Evolutionary conservation across 2,113 vertebrate genomes (phyloP), one percentile per base, ranked within the genome.

Genomic region (Chrysochloris asiatica): DNA sequence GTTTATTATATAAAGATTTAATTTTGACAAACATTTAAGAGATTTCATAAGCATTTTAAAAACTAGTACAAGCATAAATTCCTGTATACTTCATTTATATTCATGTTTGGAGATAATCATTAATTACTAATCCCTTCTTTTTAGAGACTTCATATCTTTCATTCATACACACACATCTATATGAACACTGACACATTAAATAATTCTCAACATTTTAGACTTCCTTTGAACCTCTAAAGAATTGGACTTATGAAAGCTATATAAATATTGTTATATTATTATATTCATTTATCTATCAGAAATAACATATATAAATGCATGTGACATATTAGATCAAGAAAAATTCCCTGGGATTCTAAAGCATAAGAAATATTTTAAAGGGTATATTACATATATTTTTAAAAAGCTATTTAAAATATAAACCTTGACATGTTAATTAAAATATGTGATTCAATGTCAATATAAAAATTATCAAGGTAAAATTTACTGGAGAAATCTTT

Each of bases 361-460:
- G 82, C 84, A 94, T 91, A 97, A 41, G 52, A 95, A 91, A 87
- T 92, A 2, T 84, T 95, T 97, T 82, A 86, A 96, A 96, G 95
- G 72, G 48, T 89, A 86, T 67, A 80, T 94, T 95, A 94, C 95
- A 10, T 80, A 72, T 54, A 95, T n/a, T n/a, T n/a, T n/a, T n/a
- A 95, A 94, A 63, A 95, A 93, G 76, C 22, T 90, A 16, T n/a
- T 56, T 77, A 85, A 83, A 93, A 95, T 96, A 96, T 96, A 95
- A 73, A 17, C 63, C 22, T 81, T 88, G 77, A 96, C 61, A 88
- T 94, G 47, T 91, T 94, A 95, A 96, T 82, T 91, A 93, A 95
- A 97, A 95, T 75, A 19, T 9, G 48, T 43, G 33, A 7, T 1
- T 21, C 87, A 87, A 93, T 76, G 26, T 89, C 33, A 92, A 89